Evolutionary conservation across 2,888 invertebrate genomes (phyloP), one percentile per base, ranked within the genome.

Genomic region (Acanthacorydalis orientalis): DNA sequence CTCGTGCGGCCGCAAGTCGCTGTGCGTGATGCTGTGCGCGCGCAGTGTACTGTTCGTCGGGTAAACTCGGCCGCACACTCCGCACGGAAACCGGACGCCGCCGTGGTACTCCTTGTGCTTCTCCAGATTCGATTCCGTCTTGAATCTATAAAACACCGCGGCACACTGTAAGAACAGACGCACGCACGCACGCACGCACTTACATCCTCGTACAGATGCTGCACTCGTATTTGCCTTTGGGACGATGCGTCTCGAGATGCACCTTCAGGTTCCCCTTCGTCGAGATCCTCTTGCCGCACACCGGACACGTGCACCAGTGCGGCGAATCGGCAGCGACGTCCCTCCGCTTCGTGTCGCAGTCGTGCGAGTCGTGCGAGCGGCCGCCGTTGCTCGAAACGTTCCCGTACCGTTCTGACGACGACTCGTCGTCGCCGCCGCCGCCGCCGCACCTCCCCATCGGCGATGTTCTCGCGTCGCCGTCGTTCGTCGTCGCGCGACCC

Each of bases 21-120:
- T 80, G 56, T 82, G 82, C 33, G 80, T 76, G 50, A 83, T 74
- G 55, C 77, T 79, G 61, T 83, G 82, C 11, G 78, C 78, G 52
- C 77, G 70, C 45, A 82, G 64, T 43, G 78, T 78, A 48, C 80
- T 78, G 58, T 73, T 75, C 15, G 78, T 79, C 40, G 77, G 77
- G 61, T 82, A 82, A 23, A 80, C 78, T 43, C 80, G 67, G 12
- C 77, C 77, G 62, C 82, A 83, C n/a, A 78, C 73, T 51, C 70
- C 72, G 57, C 82, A 83, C 2, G 73, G 70, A 57, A 71, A 75
- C 51, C 73, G 73, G 51, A 70, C 64, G 10, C 70, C 73, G 42
- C 69, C 69, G 53, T 75, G 75, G 54, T 74, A 75, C 53, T 74
- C 73, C 64, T 80, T 77, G 56, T 82, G 81, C 23, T 73, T 68